phyloP scores from a whole-genome alignment of 2,113 vertebrate species.

The Ictalurus punctatus region DNA sequence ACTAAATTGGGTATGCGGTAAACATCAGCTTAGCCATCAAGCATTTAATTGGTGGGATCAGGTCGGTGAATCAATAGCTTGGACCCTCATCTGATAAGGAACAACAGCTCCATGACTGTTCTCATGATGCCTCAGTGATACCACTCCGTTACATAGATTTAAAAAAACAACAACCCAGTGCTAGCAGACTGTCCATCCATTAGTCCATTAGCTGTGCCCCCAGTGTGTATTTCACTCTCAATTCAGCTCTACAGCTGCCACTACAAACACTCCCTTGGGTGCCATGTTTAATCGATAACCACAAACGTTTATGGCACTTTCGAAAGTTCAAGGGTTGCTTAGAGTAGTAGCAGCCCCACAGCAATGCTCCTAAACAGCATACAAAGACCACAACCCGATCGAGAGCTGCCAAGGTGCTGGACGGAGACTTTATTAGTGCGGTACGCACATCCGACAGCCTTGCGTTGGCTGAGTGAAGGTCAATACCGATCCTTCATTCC shows the following conservation, averaged over 20 bases:
- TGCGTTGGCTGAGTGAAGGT: conserved; percentile 46
- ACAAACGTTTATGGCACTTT: conserved; percentile 48
- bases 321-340: conserved; percentile 32
- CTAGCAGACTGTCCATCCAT: conserved; percentile 15
- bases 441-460: conserved; percentile 56
- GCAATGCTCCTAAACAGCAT: not conserved
- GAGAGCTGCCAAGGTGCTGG: not conserved
- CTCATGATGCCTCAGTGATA: conserved; percentile 50
- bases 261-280: not conserved
- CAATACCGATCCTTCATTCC: not conserved
- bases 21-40: not conserved
- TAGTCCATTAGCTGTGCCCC: not conserved
- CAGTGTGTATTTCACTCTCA: not conserved
- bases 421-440: conserved; percentile 49
- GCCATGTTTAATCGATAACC: conserved; percentile 42
- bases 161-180: not conserved
- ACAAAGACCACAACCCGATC: not conserved
- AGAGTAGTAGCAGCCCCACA: conserved; percentile 4
- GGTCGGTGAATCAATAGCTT: not conserved
- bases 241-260: not conserved
- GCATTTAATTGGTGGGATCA: not conserved
- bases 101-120: conserved; percentile 4
- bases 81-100: not conserved
- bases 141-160: conserved; percentile 51
- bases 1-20: not conserved